Percentiles rank a stretch among this genome's conserved stretches.
These are phyloP conservation scores for Agonopterix alstromeriana DNA, from an alignment of 2,888 invertebrate genomes.

Conservation along the genomic window DNA sequence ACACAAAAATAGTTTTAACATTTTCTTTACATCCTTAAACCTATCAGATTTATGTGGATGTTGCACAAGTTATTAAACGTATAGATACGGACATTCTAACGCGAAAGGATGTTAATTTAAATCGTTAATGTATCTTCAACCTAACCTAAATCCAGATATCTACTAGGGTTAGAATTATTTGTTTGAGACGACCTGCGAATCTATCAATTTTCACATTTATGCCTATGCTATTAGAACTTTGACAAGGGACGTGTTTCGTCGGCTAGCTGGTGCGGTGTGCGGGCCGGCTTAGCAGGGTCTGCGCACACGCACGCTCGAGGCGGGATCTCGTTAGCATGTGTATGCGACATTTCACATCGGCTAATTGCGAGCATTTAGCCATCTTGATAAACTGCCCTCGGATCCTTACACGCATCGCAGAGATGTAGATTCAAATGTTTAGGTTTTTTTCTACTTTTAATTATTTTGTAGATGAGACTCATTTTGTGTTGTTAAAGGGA, in stretches of 20 bases:
- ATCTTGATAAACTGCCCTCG: slow-evolving; percentile 66
- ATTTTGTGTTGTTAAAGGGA: slow-evolving; percentile 2
- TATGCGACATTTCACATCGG: slow-evolving; percentile 73
- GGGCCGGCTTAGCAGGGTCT: slow-evolving; percentile 15
- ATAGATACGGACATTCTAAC: too few species aligned
- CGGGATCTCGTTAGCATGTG: slow-evolving; percentile 71
- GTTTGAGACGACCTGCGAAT: too few species aligned
- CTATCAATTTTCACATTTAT: too few species aligned
- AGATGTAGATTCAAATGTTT: slow-evolving; percentile 25
- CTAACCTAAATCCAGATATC: neutral
- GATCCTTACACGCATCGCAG: slow-evolving; percentile 43
- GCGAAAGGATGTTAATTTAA: neutral
- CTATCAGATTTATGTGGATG: too few species aligned
- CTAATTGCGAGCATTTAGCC: slow-evolving; percentile 74
- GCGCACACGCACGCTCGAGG: slow-evolving; percentile 37
- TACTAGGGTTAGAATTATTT: neutral
- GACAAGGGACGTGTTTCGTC: too few species aligned
- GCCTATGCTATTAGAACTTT: too few species aligned
- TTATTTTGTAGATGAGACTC: slow-evolving; percentile 28
- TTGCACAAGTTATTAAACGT: too few species aligned
- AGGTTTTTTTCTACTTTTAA: slow-evolving; percentile 11
- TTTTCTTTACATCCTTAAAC: too few species aligned
- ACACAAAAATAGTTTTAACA: too few species aligned
- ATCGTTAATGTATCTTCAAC: neutral
- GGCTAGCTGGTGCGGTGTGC: slow-evolving; percentile 14